phyloP scores from a whole-genome alignment of 2,888 invertebrate species.

The Mantis religiosa region DNA sequence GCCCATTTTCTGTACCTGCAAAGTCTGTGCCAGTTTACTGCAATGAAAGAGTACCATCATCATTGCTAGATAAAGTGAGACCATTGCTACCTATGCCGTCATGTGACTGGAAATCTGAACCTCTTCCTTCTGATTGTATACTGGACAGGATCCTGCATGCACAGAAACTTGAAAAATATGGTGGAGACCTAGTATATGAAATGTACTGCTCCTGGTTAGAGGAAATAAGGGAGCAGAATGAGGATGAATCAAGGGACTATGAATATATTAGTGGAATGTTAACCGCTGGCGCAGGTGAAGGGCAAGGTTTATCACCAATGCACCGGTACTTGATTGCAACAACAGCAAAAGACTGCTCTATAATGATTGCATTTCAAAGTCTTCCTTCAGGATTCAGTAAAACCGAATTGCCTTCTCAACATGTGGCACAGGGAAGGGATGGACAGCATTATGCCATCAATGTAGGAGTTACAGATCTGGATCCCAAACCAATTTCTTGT shows the following conservation, averaged over 20 bases:
- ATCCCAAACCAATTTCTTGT: constrained; percentile 67
- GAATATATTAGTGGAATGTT: constrained; percentile 32
- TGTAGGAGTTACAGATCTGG: constrained; percentile 68
- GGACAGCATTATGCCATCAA: constrained; percentile 54
- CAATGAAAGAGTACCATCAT: constrained; percentile 13
- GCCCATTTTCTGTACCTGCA: background rate
- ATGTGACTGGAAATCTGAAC: constrained; percentile 35
- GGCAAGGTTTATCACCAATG: constrained; percentile 27
- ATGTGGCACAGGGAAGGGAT: constrained; percentile 46
- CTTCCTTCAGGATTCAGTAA: background rate
- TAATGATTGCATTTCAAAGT: constrained; percentile 65
- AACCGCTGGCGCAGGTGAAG: constrained; percentile 12
- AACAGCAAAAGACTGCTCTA: constrained; percentile 74
- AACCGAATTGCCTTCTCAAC: constrained; percentile 34
- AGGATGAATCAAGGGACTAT: constrained; percentile 32
- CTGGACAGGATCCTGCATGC: constrained; percentile 56
- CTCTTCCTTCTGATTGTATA: constrained; percentile 54
- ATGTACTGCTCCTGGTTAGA: constrained; percentile 33
- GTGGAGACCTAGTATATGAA: constrained; percentile 43
- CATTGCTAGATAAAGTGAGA: constrained; percentile 13
- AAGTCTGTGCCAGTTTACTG: background rate
- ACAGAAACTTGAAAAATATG: constrained; percentile 53
- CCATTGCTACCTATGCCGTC: constrained; percentile 25
- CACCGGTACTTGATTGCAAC: constrained; percentile 62
- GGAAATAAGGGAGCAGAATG: background rate